phyloP scores from a whole-genome alignment of 2,888 invertebrate species.

The Synanthedon vespiformis region DNA sequence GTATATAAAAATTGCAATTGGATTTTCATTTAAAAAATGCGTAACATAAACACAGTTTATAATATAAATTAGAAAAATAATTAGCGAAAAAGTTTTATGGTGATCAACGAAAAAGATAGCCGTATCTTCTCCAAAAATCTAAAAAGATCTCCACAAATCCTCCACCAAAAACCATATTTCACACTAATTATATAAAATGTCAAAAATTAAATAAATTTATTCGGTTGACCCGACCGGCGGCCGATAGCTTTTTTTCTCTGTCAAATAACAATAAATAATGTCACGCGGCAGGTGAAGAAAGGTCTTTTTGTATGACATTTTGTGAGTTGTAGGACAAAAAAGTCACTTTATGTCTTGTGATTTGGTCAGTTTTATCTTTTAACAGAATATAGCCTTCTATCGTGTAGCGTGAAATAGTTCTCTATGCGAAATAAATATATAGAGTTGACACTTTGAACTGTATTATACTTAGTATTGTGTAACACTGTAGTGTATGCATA shows the following conservation, averaged over 20 bases:
- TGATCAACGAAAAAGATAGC: neutral
- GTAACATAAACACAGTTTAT: neutral
- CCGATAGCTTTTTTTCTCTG: conserved; percentile 16
- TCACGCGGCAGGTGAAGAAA: conserved; percentile 55
- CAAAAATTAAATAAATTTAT: conserved; percentile 59
- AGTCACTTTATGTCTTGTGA: conserved; percentile 57
- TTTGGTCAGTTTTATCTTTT: conserved; percentile 60
- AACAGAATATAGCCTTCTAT: conserved; percentile 53
- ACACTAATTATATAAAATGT: conserved; percentile 60
- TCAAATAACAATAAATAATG: conserved; percentile 57
- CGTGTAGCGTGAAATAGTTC: conserved; percentile 59
- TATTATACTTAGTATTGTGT: no score
- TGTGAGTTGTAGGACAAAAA: conserved; percentile 31
- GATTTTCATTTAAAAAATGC: neutral
- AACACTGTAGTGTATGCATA: no score
- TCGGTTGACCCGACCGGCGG: conserved; percentile 17
- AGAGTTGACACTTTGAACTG: conserved; percentile 11
- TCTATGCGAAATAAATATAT: conserved; percentile 17
- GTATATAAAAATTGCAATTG: neutral
- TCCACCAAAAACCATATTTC: conserved; percentile 44
- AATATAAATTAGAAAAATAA: neutral
- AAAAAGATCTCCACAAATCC: conserved; percentile 11
- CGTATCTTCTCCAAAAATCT: no score
- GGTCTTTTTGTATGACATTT: conserved; percentile 28
- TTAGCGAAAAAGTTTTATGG: no score